A percentile compares a stretch with the other conserved stretches of the same genome.
These are phyloP conservation scores for Habropoda laboriosa DNA, from an alignment of 1,140 invertebrate species.

Conservation along the genomic window DNA sequence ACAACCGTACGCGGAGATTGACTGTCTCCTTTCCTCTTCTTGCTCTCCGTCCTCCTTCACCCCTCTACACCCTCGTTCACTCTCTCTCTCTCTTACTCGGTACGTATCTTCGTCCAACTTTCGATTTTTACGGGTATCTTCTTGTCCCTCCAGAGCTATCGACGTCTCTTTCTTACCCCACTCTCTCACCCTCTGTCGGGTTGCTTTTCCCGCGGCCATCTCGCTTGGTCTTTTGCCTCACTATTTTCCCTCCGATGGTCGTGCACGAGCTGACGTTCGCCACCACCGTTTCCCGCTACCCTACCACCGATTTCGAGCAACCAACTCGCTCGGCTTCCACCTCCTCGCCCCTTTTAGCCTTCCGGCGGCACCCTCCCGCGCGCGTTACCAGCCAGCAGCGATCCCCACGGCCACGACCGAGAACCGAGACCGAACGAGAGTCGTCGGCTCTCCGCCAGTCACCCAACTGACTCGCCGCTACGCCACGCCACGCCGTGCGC, in stretches of 20 bases:
- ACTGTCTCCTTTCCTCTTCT: constrained; percentile 25
- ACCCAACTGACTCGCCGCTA: constrained; percentile 78
- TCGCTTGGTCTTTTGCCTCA: constrained; percentile 1
- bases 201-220: constrained; percentile 9
- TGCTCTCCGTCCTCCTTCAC: background rate
- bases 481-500: constrained; percentile 76
- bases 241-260: constrained; percentile 36
- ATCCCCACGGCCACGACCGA: constrained; percentile 74
- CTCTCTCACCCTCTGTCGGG: constrained; percentile 9
- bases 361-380: constrained; percentile 56
- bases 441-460: constrained; percentile 77
- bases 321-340: constrained; percentile 59
- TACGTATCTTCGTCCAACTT: constrained; percentile 38
- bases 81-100: constrained; percentile 10
- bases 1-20: constrained; percentile 47
- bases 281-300: constrained; percentile 60
- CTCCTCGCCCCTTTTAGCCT: constrained; percentile 61
- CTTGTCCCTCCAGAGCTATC: background rate
- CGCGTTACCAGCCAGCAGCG: constrained; percentile 70
- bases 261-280: constrained; percentile 56
- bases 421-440: constrained; percentile 75
- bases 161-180: constrained; percentile 8
- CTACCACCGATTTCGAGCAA: constrained; percentile 63
- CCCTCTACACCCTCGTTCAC: background rate
- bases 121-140: background rate